These are phyloP conservation scores for Dasypus novemcinctus DNA, from an alignment of 2,113 vertebrate genomes.

Conservation along the genomic window DNA sequence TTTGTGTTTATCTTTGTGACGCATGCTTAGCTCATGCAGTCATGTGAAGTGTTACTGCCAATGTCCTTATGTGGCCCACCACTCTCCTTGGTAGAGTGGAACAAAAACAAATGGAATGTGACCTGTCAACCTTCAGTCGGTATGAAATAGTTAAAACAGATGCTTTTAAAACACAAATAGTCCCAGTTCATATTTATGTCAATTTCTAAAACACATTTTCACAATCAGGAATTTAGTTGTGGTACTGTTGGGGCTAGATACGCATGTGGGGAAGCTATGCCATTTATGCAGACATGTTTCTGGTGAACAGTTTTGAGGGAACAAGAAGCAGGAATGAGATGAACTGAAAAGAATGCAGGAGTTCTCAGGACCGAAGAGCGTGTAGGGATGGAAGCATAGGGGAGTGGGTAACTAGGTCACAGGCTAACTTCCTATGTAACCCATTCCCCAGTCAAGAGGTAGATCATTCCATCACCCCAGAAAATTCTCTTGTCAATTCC, in stretches of 20 bases:
- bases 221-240: neutral
- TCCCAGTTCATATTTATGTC: slow-evolving; percentile 17
- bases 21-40: neutral
- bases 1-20: slow-evolving; percentile 44
- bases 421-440: neutral
- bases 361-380: too few relatives aligned
- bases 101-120: slow-evolving; percentile 34
- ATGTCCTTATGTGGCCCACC: neutral
- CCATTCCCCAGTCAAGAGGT: neutral
- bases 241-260: neutral
- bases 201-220: neutral
- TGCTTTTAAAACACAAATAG: slow-evolving; percentile 24
- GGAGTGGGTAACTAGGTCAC: neutral
- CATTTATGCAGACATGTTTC: neutral
- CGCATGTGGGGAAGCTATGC: neutral
- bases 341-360: neutral
- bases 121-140: neutral
- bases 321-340: neutral
- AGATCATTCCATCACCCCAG: too few relatives aligned
- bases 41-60: neutral
- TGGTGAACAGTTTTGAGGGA: neutral
- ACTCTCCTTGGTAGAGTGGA: neutral
- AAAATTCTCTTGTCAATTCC: neutral
- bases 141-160: neutral
- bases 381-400: rapidly evolving